Evolutionary conservation across 2,888 invertebrate genomes (phyloP).

Genomic region (Eristalinus sepulchralis): DNA sequence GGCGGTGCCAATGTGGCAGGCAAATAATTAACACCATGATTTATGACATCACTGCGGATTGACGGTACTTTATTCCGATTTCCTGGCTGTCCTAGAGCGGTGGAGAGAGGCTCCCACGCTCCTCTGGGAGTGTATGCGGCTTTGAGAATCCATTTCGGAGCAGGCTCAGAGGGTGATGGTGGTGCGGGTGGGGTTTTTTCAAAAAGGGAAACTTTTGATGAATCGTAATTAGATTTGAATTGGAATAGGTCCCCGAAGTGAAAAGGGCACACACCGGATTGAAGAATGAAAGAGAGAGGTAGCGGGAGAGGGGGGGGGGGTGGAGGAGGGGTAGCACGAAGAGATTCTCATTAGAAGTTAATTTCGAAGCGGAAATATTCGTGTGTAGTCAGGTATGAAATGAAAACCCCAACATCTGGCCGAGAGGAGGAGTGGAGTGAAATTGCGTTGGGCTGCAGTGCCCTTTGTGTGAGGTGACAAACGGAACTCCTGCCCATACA

Average conservation of each 20-base stretch:
- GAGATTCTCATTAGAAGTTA: constrained; percentile 17
- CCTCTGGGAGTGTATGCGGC: neutral
- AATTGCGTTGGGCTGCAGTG: neutral
- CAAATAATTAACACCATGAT: constrained; percentile 61
- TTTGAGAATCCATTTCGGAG: neutral
- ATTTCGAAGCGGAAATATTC: neutral
- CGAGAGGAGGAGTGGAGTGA: neutral
- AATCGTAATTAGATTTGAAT: constrained; percentile 48
- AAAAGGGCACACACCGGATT: neutral
- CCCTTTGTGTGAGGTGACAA: too few species aligned
- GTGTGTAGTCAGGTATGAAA: constrained; percentile 34
- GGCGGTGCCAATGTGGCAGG: constrained; percentile 25
- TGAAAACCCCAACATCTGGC: neutral
- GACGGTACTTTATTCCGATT: constrained; percentile 27
- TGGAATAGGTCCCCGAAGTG: constrained; percentile 16
- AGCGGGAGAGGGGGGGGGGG: neutral
- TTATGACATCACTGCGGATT: constrained; percentile 36
- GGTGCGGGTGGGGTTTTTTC: neutral
- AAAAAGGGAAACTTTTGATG: constrained; percentile 50
- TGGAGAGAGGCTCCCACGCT: neutral
- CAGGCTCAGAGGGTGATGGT: too few species aligned
- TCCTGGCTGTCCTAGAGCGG: neutral
- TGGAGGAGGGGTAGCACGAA: too few species aligned
- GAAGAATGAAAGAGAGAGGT: neutral
- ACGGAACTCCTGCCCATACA: too few species aligned